Evolutionary conservation across 2,113 vertebrate genomes (phyloP).

Genomic region (Dasyornis broadbenti): DNA sequence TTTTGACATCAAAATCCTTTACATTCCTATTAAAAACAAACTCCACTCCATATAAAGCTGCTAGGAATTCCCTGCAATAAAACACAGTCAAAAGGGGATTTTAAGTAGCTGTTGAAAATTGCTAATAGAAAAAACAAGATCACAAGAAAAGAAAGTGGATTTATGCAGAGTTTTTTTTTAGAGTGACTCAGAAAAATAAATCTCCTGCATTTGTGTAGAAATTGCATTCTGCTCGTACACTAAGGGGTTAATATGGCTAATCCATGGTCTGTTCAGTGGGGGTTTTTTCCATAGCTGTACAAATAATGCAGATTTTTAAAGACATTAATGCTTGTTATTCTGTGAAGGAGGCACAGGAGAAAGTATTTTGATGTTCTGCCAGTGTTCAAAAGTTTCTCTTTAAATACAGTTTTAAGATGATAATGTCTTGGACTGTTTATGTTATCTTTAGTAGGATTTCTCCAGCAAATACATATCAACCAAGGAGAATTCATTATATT

Average conservation of each 20-base stretch:
- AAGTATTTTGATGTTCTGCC: background rate
- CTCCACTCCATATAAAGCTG: background rate
- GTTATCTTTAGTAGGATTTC: background rate
- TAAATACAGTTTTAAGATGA: background rate
- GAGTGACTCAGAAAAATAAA: background rate
- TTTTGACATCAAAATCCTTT: background rate
- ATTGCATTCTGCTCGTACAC: background rate
- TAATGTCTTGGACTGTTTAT: background rate
- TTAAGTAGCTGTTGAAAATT: background rate
- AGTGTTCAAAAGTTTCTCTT: background rate
- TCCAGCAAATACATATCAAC: background rate
- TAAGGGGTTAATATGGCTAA: background rate
- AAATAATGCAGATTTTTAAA: background rate
- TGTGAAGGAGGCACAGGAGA: background rate
- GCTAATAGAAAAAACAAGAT: background rate
- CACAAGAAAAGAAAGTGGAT: background rate
- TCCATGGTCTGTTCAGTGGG: background rate
- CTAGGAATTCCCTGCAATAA: background rate
- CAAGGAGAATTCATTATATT: background rate
- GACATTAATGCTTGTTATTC: background rate
- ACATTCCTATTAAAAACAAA: background rate
- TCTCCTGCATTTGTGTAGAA: background rate
- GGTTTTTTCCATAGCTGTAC: background rate
- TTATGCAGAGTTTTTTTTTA: background rate
- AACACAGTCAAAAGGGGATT: background rate